Evolutionary conservation across 2,113 vertebrate genomes (phyloP).

Genomic region (Heteronetta atricapilla): DNA sequence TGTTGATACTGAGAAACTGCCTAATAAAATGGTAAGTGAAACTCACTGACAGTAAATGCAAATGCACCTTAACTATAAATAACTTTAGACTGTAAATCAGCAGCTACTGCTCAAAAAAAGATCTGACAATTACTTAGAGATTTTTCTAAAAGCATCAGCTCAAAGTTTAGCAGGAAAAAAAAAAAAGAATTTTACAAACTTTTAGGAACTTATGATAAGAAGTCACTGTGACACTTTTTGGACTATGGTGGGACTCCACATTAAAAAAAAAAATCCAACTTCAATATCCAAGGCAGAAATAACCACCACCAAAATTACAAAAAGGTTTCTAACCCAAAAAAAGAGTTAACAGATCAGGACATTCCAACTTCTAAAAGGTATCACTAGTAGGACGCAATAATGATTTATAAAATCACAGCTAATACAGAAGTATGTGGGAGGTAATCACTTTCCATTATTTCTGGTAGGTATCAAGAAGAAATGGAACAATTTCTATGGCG

Average conservation of each 20-base stretch:
- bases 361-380: not conserved
- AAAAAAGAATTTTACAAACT: not conserved
- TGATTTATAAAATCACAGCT: not conserved
- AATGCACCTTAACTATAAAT: not conserved
- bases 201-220: not conserved
- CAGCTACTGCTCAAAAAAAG: not conserved
- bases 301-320: not conserved
- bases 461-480: not conserved
- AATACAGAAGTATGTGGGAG: not conserved
- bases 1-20: not conserved
- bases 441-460: not conserved
- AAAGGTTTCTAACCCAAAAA: not conserved
- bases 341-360: not conserved
- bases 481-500: not conserved
- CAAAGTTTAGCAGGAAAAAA: not conserved
- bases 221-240: not conserved
- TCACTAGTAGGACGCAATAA: not conserved
- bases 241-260: not conserved
- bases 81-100: rapidly evolving
- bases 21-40: not conserved
- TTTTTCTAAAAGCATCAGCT: not conserved
- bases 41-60: not conserved
- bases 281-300: not conserved
- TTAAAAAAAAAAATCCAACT: not conserved
- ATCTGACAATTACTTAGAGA: not conserved